Percentiles rank a stretch among this genome's conserved stretches.
Evolutionary conservation across 1,140 invertebrate genomes (phyloP).

Genomic region (Aphidius gifuensis): DNA sequence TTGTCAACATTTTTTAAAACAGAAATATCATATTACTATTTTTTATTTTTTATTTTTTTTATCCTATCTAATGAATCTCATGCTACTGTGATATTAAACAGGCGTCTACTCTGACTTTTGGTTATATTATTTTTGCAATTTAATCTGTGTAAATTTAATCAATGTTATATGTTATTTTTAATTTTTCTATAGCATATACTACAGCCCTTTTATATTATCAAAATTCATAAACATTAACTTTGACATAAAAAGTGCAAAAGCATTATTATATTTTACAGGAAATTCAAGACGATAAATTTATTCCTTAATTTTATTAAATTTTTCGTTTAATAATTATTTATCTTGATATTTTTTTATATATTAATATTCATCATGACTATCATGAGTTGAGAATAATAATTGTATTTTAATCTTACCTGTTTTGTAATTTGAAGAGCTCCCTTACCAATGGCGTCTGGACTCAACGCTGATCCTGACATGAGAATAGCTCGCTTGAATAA

Average conservation of each 20-base stretch:
- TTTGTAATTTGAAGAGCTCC: conserved; percentile 76
- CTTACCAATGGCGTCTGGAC: conserved; percentile 82
- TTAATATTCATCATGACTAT: no score
- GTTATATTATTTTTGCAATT: neutral
- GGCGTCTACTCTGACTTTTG: no score
- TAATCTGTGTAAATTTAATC: neutral
- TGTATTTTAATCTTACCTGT: conserved; percentile 50
- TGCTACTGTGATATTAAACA: no score
- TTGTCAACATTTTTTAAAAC: no score
- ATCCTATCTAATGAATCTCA: no score
- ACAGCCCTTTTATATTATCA: no score
- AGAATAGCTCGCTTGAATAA: conserved; percentile 89
- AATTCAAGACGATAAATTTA: neutral
- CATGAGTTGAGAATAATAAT: neutral
- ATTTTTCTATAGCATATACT: neutral
- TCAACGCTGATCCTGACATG: conserved; percentile 90
- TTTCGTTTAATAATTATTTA: neutral
- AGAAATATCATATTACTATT: no score
- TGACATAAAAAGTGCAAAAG: no score
- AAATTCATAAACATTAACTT: no score
- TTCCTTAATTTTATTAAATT: neutral
- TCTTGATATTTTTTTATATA: no score
- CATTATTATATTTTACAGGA: no score
- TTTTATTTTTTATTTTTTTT: no score
- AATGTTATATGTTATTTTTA: neutral